Percentiles rank a stretch among this genome's conserved stretches.
Evolutionary conservation across 2,113 vertebrate species (phyloP).

Genomic region (Alethe diademata): DNA sequence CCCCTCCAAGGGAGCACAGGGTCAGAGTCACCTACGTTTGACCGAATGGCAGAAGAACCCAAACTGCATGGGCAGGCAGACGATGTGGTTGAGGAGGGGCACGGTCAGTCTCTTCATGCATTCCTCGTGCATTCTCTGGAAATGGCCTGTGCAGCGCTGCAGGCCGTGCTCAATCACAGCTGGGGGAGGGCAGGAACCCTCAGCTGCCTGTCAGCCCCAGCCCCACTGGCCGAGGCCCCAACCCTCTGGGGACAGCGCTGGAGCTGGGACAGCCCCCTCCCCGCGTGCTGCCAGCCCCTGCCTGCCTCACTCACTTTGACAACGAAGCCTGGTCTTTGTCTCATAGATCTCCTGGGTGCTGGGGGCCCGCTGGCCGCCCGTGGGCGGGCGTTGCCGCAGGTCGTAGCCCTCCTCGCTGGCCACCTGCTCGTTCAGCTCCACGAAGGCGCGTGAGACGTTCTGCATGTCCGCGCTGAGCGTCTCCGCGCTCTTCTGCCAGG

Average conservation of each 20-base stretch:
- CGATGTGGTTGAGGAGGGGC: constrained; percentile 80
- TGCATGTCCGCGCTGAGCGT: constrained; percentile 54
- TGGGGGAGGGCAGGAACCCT: background rate
- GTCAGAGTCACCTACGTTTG: constrained; percentile 64
- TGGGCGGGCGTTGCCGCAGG: rapidly evolving
- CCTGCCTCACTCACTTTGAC: constrained; percentile 73
- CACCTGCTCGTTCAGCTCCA: constrained; percentile 77
- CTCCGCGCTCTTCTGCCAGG: constrained; percentile 53
- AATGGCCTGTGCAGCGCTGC: constrained; percentile 77
- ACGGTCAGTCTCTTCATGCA: constrained; percentile 56
- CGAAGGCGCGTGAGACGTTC: constrained; percentile 68
- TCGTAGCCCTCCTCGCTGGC: constrained; percentile 70
- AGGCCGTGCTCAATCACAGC: constrained; percentile 76
- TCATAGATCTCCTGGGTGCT: constrained; percentile 79
- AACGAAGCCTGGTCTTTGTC: constrained; percentile 80
- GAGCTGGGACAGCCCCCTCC: background rate
- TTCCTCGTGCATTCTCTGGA: background rate
- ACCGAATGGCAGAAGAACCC: constrained; percentile 80
- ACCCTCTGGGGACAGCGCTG: rapidly evolving
- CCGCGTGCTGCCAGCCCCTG: background rate
- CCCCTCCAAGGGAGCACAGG: background rate
- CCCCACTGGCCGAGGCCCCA: rapidly evolving
- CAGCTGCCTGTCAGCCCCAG: background rate
- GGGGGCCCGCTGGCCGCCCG: rapidly evolving
- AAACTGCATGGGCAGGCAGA: constrained; percentile 91